Evolutionary conservation across 2,797 vertebrate genomes (phyloP), one percentile per base, ranked within the genome.

Genomic region (Spea hammondii): DNA sequence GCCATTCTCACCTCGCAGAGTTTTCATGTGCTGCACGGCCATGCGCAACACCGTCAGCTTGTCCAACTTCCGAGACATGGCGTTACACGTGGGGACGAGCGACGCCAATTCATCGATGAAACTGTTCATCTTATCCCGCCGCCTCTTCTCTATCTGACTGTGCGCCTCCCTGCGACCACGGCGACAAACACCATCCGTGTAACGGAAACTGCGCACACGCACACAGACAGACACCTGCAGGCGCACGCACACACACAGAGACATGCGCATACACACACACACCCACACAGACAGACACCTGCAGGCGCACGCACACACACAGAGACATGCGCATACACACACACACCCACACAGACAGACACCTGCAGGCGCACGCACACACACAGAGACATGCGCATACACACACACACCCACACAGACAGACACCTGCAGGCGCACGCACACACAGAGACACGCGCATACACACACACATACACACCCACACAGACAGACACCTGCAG

Each of bases 1-100:
- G 12, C 66, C 8, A 8, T 46, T 14, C 93, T 92, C 72, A 99
- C 98, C 97, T 93, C 98, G 89, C 85, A 99, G 87, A 0, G 98
- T 99, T 90, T 98, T 99, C 96, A 99, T 98, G 83, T 99, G 98
- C 86, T 99, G 98, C 50, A 99, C 98, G 0, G 98, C 98, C 98
- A 99, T 99, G 79, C 98, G 94, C 62, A 99, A 89, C 9, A 99
- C 97, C 0, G 97, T 99, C 49, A 99, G 95, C 82, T 99, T 99
- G 87, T 99, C 98, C 79, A 99, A 87, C 83, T 99, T 99, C 78
- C 97, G 93, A 70, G 97, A 99, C 96, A 99, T 99, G 12, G 98
- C 97, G 0, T 96, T 99, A 83, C 98, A 99, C 0, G 97, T 99
- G 64, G 98, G 97, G 64, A 99, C 96, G 86, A 99, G 86, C 0